Evolutionary conservation across 2,888 invertebrate species (phyloP).

Genomic region (Bombyx huttoni): DNA sequence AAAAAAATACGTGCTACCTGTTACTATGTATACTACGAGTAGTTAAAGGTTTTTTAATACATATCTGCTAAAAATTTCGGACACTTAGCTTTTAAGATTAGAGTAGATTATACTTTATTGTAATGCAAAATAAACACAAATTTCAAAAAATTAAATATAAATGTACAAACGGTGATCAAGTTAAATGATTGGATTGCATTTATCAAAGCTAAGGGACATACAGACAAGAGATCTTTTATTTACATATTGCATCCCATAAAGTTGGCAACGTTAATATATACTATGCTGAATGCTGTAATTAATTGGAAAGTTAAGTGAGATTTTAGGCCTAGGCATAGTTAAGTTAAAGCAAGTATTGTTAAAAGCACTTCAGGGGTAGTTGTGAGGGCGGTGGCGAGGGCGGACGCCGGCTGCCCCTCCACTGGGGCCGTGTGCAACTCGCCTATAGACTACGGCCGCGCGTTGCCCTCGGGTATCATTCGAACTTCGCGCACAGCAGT

Average conservation of each 20-base stretch:
- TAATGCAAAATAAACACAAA: too few species aligned
- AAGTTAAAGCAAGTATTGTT: conserved; percentile 8
- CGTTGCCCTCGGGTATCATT: conserved; percentile 64
- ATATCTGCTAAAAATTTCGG: too few species aligned
- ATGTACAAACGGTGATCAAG: too few species aligned
- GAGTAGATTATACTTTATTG: too few species aligned
- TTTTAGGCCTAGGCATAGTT: conserved; percentile 7
- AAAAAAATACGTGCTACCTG: too few species aligned
- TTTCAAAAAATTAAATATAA: too few species aligned
- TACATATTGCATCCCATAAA: background rate
- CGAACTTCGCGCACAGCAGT: conserved; percentile 70
- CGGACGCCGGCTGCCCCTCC: conserved; percentile 42
- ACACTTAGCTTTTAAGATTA: too few species aligned
- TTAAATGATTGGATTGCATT: too few species aligned
- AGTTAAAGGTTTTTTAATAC: too few species aligned
- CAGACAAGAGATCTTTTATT: background rate
- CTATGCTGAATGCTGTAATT: background rate
- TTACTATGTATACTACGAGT: too few species aligned
- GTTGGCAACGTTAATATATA: background rate
- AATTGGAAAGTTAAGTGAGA: background rate
- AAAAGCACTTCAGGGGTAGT: conserved; percentile 17
- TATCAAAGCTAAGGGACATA: too few species aligned
- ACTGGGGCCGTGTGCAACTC: conserved; percentile 71
- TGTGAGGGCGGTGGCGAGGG: conserved; percentile 28
- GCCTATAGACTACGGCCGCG: conserved; percentile 65